Conservation (phyloP, 2,797 vertebrate genomes). For the Halcyon chelicuti region DNA sequence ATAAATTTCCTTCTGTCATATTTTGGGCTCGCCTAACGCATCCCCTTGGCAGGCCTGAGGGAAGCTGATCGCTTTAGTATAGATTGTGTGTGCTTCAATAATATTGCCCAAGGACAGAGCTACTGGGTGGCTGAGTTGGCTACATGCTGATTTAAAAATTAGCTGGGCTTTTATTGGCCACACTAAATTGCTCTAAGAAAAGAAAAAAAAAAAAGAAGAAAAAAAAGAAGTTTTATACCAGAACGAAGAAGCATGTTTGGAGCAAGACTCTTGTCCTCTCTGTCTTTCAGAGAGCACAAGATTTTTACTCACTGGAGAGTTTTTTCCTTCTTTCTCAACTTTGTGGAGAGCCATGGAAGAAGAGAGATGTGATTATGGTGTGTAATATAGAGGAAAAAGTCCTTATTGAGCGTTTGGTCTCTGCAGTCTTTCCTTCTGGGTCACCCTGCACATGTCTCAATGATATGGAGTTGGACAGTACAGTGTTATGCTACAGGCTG, state of each 20-base stretch:
- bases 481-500: background rate
- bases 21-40: constrained; percentile 83
- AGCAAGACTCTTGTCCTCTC: constrained; percentile 35
- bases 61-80: constrained; percentile 87
- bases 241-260: constrained; percentile 62
- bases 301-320: background rate
- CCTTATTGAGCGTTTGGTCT: background rate
- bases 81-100: constrained; percentile 83
- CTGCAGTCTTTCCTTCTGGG: background rate
- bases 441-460: background rate
- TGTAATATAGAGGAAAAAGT: background rate
- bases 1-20: constrained; percentile 90
- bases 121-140: constrained; percentile 86
- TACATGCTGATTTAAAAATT: constrained; percentile 87
- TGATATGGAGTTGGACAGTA: background rate
- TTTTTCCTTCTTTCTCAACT: background rate
- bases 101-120: constrained; percentile 86
- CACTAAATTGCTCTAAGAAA: constrained; percentile 75
- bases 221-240: background rate
- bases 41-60: constrained; percentile 82
- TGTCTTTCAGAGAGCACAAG: background rate
- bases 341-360: background rate
- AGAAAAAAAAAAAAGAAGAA: background rate
- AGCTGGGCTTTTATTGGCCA: constrained; percentile 82
- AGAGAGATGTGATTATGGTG: background rate